Evolutionary conservation across 2,888 invertebrate genomes (phyloP), one percentile per base, ranked within the genome.

Genomic region (Eulithis prunata): DNA sequence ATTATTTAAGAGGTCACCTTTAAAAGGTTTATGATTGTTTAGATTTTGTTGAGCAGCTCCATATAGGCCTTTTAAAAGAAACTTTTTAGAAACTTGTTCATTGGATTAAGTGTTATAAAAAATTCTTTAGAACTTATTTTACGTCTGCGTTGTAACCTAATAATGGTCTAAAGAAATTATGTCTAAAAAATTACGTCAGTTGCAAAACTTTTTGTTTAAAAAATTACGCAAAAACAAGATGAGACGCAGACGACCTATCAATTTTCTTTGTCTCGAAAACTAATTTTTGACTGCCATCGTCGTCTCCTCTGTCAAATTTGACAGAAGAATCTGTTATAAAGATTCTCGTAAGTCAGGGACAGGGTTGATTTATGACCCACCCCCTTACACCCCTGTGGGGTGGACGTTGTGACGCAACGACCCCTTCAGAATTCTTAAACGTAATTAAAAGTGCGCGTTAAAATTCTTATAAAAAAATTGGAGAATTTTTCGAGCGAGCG

Each of bases 381-480:
- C 51, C 62, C 58, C 49, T 54, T n/a, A 28, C 58, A 57, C 62
- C 69, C 57, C 13, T 14, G 14, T 12, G 21, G 60, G 21, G 57
- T 38, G 63, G 57, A 56, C 41, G 68, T 70, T 65, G 72, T 64
- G 67, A 72, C 71, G 74, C 64, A 71, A 72, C 74, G 62, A 71
- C 72, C 75, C 75, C 71, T 76, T 72, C 66, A 28, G 68, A 76
- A 83, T 81, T 78, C 78, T 76, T 77, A 57, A 57, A 64, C 71
- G 77, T 82, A 84, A 83, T 84, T 84, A 84, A 84, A 84, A 81
- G 51, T 54, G 59, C 54, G 58, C 64, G 57, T 59, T 56, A 52
- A 73, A 68, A 63, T 59, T 68, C 28, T 45, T 54, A 32, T 32
- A 32, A 32, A 32, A 32, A 21, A 21, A 21, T 1, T 21, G 11